A percentile compares a stretch with the other conserved stretches of the same genome.
phyloP scores from a whole-genome alignment of 2,113 vertebrate species.

The Turnix velox region DNA sequence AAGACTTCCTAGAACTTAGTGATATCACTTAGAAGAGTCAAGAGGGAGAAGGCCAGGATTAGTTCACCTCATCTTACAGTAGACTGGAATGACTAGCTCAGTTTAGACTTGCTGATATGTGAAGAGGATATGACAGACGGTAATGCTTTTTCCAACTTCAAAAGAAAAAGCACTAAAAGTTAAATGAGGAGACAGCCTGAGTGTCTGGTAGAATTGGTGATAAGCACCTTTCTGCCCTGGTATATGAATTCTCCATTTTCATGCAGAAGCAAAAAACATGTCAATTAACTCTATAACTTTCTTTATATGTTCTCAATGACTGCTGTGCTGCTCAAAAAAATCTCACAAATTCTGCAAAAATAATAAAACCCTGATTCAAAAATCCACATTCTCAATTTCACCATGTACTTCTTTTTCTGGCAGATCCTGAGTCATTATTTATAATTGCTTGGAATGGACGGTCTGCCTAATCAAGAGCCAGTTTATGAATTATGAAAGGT shows the following conservation, averaged over 20 bases:
- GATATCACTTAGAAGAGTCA: not conserved
- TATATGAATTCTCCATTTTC: not conserved
- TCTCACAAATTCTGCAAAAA: not conserved
- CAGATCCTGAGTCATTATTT: not conserved
- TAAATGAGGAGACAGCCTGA: not conserved
- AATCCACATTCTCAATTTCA: not conserved
- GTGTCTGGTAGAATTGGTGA: not conserved
- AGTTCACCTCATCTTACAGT: not conserved
- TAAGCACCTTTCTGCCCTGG: not conserved
- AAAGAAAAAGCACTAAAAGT: not conserved
- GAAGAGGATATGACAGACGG: not conserved
- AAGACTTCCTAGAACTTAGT: not conserved
- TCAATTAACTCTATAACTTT: not conserved
- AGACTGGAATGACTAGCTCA: not conserved
- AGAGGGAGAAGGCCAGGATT: not conserved
- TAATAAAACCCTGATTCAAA: not conserved
- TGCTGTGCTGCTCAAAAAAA: not conserved
- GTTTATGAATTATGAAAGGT: not conserved
- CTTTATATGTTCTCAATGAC: not conserved
- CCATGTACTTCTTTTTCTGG: not conserved
- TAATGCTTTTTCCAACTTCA: not conserved
- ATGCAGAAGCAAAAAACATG: not conserved
- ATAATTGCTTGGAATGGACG: not conserved
- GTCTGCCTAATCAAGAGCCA: not conserved
- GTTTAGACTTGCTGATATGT: not conserved